Evolutionary conservation across 1,140 invertebrate genomes (phyloP).

Genomic region (Aphaenogaster rudis): DNA sequence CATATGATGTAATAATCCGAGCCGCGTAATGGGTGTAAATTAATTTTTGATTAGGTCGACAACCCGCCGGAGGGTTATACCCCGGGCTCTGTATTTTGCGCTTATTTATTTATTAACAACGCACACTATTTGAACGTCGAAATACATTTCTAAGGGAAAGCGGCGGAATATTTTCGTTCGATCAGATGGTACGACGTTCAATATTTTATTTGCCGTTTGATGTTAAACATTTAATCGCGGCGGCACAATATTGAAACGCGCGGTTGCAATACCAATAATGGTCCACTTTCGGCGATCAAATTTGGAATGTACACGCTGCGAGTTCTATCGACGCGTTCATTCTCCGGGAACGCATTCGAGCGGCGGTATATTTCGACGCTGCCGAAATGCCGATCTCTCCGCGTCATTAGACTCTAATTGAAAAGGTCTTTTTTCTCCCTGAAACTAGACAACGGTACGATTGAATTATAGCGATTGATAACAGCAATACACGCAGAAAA

Average conservation of each 20-base stretch:
- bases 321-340: slow-evolving; percentile 24
- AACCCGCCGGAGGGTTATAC: slow-evolving; percentile 17
- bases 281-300: slow-evolving; percentile 61
- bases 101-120: slow-evolving; percentile 42
- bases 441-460: neutral
- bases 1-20: slow-evolving; percentile 26
- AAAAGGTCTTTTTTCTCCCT: neutral
- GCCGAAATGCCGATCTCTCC: slow-evolving; percentile 30
- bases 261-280: slow-evolving; percentile 62
- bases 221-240: slow-evolving; percentile 63
- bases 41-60: slow-evolving; percentile 46
- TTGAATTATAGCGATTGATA: slow-evolving; percentile 13
- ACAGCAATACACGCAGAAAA: neutral
- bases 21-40: slow-evolving; percentile 34
- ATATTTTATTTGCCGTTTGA: slow-evolving; percentile 62
- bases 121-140: slow-evolving; percentile 10
- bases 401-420: slow-evolving; percentile 34
- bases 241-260: slow-evolving; percentile 62
- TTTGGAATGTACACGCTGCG: slow-evolving; percentile 57
- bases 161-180: slow-evolving; percentile 53
- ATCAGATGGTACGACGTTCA: slow-evolving; percentile 39
- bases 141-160: slow-evolving; percentile 39
- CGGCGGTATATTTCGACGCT: slow-evolving; percentile 19
- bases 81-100: neutral
- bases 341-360: slow-evolving; percentile 28